Percentiles rank a stretch among this genome's conserved stretches.
Conservation (phyloP, 2,797 vertebrate species). For the Gallirallus australis region DNA sequence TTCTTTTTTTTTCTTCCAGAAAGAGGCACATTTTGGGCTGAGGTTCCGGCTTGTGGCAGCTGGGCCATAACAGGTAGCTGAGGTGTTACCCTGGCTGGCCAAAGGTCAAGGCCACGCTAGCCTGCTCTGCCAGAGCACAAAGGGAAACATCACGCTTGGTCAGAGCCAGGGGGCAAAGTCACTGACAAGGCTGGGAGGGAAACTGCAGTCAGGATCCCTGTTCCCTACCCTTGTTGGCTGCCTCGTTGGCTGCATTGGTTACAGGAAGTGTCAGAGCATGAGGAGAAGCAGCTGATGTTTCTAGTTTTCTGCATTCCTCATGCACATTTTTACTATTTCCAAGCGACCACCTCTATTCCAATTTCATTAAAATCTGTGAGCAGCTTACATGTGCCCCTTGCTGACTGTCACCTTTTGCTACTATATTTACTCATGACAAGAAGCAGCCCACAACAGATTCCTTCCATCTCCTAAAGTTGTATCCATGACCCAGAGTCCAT, state of each 20-base stretch:
- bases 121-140: neutral
- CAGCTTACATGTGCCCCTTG: neutral
- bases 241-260: neutral
- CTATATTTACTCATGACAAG: neutral
- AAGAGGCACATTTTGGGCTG: neutral
- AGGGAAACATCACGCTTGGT: neutral
- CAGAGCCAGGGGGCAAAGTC: neutral
- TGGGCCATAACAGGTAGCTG: fast-evolving
- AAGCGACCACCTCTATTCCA: neutral
- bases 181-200: neutral
- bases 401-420: neutral
- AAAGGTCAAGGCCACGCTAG: neutral
- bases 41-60: fast-evolving
- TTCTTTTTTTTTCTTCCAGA: neutral
- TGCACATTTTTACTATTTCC: neutral
- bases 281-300: neutral
- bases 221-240: neutral
- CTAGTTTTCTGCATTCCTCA: neutral
- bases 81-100: neutral
- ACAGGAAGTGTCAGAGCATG: neutral
- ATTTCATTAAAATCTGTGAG: neutral
- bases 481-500: neutral
- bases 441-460: neutral
- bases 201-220: neutral
- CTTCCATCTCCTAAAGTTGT: neutral